phyloP scores from a whole-genome alignment of 2,113 vertebrate genomes.

The Excalfactoria chinensis region DNA sequence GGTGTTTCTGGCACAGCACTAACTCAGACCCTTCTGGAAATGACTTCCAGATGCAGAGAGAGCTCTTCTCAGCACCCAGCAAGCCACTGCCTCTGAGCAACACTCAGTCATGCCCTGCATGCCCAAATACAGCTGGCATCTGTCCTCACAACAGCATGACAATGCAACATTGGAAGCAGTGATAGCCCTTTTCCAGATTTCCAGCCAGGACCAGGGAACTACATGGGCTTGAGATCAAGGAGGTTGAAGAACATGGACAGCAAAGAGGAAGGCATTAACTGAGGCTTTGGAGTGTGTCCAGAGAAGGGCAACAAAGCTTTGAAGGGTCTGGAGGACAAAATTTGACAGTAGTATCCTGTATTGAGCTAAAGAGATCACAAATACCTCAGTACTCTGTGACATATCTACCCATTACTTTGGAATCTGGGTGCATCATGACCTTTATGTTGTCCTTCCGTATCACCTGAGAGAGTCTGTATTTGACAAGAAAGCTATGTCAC shows the following conservation, averaged over 20 bases:
- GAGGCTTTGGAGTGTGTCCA: not conserved
- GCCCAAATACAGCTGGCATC: not conserved
- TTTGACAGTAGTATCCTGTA: not conserved
- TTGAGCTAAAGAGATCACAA: not conserved
- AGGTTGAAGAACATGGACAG: not conserved
- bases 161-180: not conserved
- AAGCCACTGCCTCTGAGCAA: not conserved
- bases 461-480: not conserved
- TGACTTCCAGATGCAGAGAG: not conserved
- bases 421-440: not conserved
- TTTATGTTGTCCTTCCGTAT: not conserved
- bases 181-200: not conserved
- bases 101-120: not conserved
- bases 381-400: not conserved
- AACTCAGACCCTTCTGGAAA: not conserved
- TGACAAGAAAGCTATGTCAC: not conserved
- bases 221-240: accelerated
- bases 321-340: not conserved
- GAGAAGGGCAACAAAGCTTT: too few relatives aligned
- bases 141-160: not conserved
- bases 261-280: not conserved
- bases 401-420: not conserved
- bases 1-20: not conserved
- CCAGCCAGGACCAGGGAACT: not conserved
- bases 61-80: not conserved